Evolutionary conservation across 1,140 invertebrate genomes (phyloP).

Genomic region (Microplitis demolitor): DNA sequence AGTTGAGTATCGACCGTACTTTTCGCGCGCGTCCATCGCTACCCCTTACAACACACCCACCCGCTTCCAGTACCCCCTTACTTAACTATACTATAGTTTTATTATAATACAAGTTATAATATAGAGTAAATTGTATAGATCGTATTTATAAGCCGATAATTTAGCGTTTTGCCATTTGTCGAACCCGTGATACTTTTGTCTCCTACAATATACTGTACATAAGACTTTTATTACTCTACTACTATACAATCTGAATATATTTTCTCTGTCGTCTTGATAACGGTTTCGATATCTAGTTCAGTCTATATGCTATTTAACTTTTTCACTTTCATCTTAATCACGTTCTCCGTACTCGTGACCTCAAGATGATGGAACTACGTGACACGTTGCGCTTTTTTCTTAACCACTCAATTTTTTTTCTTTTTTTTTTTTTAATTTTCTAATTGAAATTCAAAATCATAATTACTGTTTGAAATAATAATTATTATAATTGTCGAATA

Average conservation of each 20-base stretch:
- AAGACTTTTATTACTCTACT: neutral
- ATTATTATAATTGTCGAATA: no score
- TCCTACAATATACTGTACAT: neutral
- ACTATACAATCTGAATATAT: no score
- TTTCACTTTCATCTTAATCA: neutral
- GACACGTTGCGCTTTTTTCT: neutral
- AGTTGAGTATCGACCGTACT: slow-evolving; percentile 43
- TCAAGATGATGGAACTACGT: neutral
- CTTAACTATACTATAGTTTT: no score
- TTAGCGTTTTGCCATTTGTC: slow-evolving; percentile 30
- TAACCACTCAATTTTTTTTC: neutral
- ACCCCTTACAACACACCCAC: slow-evolving; percentile 8
- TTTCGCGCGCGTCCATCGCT: slow-evolving; percentile 22
- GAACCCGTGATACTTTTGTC: slow-evolving; percentile 22
- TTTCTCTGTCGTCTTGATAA: no score
- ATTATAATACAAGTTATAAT: no score
- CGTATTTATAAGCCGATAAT: neutral
- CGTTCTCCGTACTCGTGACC: neutral
- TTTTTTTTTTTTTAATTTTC: neutral
- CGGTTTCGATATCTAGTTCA: neutral
- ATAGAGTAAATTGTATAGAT: no score
- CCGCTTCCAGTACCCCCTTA: neutral
- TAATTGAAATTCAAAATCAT: no score
- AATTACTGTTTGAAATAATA: no score
- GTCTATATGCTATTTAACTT: neutral